Percentiles rank a stretch among this genome's conserved stretches.
Conservation (phyloP, 2,888 invertebrate genomes). For the Hartigia nigra region DNA sequence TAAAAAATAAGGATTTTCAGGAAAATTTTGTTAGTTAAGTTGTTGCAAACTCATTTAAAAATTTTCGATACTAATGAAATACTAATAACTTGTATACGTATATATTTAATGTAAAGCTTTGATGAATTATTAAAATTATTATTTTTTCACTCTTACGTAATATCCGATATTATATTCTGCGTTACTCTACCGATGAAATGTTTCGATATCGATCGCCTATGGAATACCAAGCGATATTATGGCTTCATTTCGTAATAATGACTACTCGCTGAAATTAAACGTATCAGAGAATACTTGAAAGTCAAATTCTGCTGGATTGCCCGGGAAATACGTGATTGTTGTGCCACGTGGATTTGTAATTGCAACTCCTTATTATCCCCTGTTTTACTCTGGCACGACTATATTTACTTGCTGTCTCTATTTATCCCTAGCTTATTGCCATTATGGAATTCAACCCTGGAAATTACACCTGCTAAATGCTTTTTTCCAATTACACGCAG, state of each 20-base stretch:
- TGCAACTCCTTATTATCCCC: not conserved
- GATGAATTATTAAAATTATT: no score
- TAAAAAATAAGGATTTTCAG: not conserved
- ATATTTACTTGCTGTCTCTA: no score
- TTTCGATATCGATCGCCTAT: not conserved
- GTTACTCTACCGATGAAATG: not conserved
- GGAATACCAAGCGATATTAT: not conserved
- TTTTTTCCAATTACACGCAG: not conserved
- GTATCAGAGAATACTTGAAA: not conserved
- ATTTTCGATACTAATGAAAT: no score
- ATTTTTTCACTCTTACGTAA: not conserved
- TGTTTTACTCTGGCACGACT: not conserved
- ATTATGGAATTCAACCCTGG: not conserved
- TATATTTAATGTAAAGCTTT: no score
- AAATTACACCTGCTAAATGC: not conserved
- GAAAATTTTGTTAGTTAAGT: not conserved
- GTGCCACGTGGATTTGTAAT: not conserved
- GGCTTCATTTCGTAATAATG: not conserved
- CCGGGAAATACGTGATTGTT: not conserved
- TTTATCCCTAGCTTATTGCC: not conserved
- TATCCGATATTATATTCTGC: not conserved
- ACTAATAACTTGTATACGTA: no score
- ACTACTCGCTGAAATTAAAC: not conserved
- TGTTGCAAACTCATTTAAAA: not conserved
- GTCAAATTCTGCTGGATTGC: not conserved